These are phyloP conservation scores for Pangasianodon gigas DNA, from an alignment of 2,113 vertebrate genomes.

Conservation along the genomic window DNA sequence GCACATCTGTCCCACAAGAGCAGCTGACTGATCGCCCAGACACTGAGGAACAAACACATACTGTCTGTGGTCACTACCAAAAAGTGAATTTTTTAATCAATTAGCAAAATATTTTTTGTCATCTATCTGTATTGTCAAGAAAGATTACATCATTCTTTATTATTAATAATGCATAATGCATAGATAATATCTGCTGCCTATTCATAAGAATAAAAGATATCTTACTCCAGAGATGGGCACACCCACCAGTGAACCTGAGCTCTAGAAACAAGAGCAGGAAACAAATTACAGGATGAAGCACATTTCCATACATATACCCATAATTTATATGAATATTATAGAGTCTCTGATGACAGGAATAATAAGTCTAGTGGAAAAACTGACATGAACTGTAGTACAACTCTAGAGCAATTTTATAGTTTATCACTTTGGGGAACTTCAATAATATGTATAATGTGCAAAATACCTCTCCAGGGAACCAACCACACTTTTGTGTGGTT, in stretches of 20 bases:
- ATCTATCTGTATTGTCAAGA: not conserved
- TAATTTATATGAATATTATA: conserved; percentile 8
- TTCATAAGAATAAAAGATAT: not conserved
- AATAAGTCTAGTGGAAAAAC: not conserved
- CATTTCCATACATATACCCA: not conserved
- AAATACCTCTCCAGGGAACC: not conserved
- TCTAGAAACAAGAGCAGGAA: conserved; percentile 69
- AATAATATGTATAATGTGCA: not conserved
- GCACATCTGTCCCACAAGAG: conserved; percentile 96
- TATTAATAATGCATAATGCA: not conserved
- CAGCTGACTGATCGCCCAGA: conserved; percentile 94
- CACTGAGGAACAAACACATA: conserved; percentile 73
- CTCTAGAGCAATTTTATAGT: not conserved
- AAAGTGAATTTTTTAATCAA: not conserved
- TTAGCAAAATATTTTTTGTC: not conserved
- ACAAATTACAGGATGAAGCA: conserved; percentile 6
- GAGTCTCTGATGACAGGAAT: not conserved
- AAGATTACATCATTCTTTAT: not conserved
- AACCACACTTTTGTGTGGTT: not conserved
- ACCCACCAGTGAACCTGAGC: conserved; percentile 82
- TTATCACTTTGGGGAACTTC: not conserved
- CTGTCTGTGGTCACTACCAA: not conserved
- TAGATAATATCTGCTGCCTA: not conserved
- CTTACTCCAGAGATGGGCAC: conserved; percentile 96
- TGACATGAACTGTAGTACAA: not conserved